Evolutionary conservation across 2,797 vertebrate genomes (phyloP).

Genomic region (Loris lydekkerianus): DNA sequence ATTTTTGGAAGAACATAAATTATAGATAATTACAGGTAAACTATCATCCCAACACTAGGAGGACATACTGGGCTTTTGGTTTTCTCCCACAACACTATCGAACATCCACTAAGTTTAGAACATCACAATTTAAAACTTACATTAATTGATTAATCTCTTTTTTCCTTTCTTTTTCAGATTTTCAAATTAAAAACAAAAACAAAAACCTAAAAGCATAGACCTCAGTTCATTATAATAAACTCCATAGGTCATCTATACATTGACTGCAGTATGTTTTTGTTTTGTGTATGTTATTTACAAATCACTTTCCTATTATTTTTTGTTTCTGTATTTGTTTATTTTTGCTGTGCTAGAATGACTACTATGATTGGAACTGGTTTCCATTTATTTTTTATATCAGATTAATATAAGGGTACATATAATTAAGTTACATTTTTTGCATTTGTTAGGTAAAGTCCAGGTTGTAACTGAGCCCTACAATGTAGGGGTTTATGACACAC

Average conservation of each 20-base stretch:
- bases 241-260: background rate
- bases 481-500: no score
- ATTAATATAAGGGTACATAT: no score
- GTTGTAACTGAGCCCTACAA: no score
- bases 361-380: no score
- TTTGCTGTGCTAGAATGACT: no score
- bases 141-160: no score
- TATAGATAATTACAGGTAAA: constrained; percentile 73
- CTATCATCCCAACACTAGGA: constrained; percentile 37
- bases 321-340: no score
- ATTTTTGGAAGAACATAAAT: constrained; percentile 60
- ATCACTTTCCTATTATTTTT: constrained; percentile 4
- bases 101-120: constrained; percentile 42
- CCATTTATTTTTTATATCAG: no score
- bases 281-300: constrained; percentile 49
- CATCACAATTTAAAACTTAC: background rate
- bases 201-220: background rate
- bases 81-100: constrained; percentile 17
- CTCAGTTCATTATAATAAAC: constrained; percentile 28
- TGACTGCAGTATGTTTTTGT: constrained; percentile 8
- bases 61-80: constrained; percentile 50
- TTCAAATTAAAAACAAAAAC: constrained; percentile 11
- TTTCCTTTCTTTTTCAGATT: constrained; percentile 2
- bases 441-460: no score
- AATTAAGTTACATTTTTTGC: no score